Percentiles rank a stretch among this genome's conserved stretches.
Conservation (phyloP, 1,140 invertebrate species). For the Oryctes rhinoceros region DNA sequence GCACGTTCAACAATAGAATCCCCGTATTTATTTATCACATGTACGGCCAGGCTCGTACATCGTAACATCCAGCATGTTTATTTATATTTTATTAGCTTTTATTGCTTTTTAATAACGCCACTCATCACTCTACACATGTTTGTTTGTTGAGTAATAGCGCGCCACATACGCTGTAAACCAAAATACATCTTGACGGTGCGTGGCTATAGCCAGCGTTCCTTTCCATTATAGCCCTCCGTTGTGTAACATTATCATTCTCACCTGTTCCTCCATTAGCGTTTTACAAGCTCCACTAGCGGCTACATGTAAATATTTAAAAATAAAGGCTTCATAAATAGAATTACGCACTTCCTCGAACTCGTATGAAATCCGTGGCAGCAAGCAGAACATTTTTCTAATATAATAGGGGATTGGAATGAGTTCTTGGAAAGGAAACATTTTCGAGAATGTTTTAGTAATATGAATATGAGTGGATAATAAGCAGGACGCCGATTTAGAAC, state of each 20-base stretch:
- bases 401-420: too few species aligned
- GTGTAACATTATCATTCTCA: conserved; percentile 15
- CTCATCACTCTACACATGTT: conserved; percentile 9
- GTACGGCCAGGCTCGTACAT: not conserved
- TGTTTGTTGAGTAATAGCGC: conserved; percentile 3
- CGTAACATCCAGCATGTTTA: not conserved
- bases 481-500: too few species aligned
- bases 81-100: conserved; percentile 16
- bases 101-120: conserved; percentile 10
- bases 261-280: conserved; percentile 13
- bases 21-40: too few species aligned
- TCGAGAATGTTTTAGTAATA: too few species aligned
- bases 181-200: not conserved
- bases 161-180: not conserved
- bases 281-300: not conserved
- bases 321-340: conserved; percentile 16
- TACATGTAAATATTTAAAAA: conserved; percentile 16
- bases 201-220: not conserved
- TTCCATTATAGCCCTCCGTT: conserved; percentile 1
- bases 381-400: too few species aligned
- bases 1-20: not conserved
- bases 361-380: too few species aligned
- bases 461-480: too few species aligned
- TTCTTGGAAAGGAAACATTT: too few species aligned
- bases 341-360: conserved; percentile 2